phyloP scores from a whole-genome alignment of 2,113 vertebrate species.

The Carassius gibelio region DNA sequence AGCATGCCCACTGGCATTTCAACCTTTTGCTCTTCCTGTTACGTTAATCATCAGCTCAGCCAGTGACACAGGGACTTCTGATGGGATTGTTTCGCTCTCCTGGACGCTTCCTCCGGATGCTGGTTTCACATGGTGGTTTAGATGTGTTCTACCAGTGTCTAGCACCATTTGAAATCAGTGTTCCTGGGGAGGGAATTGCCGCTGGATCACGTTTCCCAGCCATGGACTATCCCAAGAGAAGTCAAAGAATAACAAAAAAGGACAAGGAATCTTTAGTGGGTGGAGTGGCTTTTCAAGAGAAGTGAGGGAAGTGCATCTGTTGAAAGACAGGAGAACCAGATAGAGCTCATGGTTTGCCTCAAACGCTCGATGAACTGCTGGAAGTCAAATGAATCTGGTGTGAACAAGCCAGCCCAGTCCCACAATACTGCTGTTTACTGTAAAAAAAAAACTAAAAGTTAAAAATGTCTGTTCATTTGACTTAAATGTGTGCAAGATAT shows the following conservation, averaged over 20 bases:
- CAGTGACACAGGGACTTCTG: background rate
- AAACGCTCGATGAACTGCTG: background rate
- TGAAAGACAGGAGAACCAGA: background rate
- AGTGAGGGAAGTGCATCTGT: background rate
- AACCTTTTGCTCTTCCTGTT: slow-evolving; percentile 41
- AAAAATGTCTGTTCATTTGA: no score
- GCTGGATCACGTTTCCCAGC: slow-evolving; percentile 33
- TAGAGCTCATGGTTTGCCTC: background rate
- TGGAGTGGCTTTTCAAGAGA: slow-evolving; percentile 8
- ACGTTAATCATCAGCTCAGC: slow-evolving; percentile 14
- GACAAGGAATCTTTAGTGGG: background rate
- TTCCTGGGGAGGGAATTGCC: slow-evolving; percentile 75
- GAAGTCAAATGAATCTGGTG: background rate
- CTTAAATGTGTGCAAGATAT: background rate
- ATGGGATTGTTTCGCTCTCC: background rate
- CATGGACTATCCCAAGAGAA: background rate
- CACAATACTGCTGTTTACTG: background rate
- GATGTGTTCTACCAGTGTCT: slow-evolving; percentile 78
- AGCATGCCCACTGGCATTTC: slow-evolving; percentile 28
- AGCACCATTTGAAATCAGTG: slow-evolving; percentile 91
- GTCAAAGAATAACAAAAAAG: background rate
- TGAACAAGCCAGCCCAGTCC: background rate
- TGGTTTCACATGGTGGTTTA: slow-evolving; percentile 87
- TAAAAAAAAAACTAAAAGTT: background rate
- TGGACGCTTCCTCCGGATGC: slow-evolving; percentile 74